These are phyloP conservation scores for Stenchaetothrips biformis DNA, from an alignment of 2,888 invertebrate genomes.

Conservation along the genomic window DNA sequence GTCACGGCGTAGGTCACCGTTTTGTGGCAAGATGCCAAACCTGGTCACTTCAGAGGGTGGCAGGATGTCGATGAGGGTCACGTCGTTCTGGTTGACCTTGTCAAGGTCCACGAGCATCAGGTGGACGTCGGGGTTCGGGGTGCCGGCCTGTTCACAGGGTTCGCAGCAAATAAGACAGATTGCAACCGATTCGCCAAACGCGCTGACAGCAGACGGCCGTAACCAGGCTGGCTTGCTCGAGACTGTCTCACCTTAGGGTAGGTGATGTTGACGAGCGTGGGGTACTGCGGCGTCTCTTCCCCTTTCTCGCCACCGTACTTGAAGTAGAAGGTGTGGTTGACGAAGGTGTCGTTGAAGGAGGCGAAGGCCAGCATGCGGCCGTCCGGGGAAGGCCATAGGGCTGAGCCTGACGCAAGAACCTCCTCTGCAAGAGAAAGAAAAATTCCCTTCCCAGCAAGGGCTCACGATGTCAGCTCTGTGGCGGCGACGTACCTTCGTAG, in stretches of 20 bases:
- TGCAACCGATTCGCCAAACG: slow-evolving; percentile 9
- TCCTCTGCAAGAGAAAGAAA: slow-evolving; percentile 60
- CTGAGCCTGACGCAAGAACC: slow-evolving; percentile 63
- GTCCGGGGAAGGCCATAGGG: slow-evolving; percentile 74
- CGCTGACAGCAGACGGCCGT: slow-evolving; percentile 29
- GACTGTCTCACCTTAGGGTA: slow-evolving; percentile 64
- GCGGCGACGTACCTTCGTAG: slow-evolving; percentile 66
- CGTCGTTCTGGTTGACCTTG: slow-evolving; percentile 29
- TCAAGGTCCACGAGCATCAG: slow-evolving; percentile 58
- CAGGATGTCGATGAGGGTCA: slow-evolving; percentile 42
- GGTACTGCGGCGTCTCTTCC: slow-evolving; percentile 57
- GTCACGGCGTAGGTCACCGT: too few relatives aligned
- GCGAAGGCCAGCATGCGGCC: slow-evolving; percentile 65
- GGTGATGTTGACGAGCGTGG: slow-evolving; percentile 58
- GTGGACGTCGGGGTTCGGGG: slow-evolving; percentile 65
- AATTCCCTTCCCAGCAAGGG: neutral
- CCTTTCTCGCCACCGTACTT: slow-evolving; percentile 59
- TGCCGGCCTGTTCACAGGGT: slow-evolving; percentile 54
- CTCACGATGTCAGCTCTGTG: neutral
- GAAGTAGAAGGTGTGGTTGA: slow-evolving; percentile 59
- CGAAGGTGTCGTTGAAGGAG: slow-evolving; percentile 64
- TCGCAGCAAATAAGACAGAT: neutral
- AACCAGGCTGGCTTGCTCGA: slow-evolving; percentile 29
- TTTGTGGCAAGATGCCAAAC: slow-evolving; percentile 29
- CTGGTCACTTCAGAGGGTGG: slow-evolving; percentile 54